These are phyloP conservation scores for Poeciliopsis presidionis DNA, from an alignment of 2,797 vertebrate genomes.

Conservation along the genomic window DNA sequence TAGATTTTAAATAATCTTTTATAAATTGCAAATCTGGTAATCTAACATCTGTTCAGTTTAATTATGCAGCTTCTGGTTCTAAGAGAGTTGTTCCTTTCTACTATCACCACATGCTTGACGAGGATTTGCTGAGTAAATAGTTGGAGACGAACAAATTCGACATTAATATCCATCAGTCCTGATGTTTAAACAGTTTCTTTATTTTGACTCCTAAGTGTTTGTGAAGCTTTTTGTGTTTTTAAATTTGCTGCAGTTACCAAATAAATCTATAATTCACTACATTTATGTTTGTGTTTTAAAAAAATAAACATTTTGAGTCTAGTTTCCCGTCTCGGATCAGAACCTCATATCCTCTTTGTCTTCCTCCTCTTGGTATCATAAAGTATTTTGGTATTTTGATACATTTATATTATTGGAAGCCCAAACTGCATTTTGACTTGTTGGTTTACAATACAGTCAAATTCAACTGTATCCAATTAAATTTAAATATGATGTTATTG, in stretches of 20 bases:
- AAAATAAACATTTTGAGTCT: too few relatives aligned
- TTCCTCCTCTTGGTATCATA: too few relatives aligned
- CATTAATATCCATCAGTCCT: too few relatives aligned
- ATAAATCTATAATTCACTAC: too few relatives aligned
- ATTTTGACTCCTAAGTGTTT: too few relatives aligned
- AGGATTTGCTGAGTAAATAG: not conserved
- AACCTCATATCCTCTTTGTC: too few relatives aligned
- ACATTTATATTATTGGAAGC: not conserved
- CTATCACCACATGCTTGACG: not conserved
- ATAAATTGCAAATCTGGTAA: not conserved
- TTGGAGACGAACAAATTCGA: not conserved
- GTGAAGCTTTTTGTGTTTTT: too few relatives aligned
- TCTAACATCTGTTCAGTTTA: not conserved
- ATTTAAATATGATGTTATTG: not conserved
- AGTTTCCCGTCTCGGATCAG: too few relatives aligned
- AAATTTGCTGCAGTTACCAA: too few relatives aligned
- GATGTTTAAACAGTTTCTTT: too few relatives aligned
- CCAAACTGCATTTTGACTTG: not conserved
- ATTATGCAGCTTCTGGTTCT: not conserved
- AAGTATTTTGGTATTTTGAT: not conserved
- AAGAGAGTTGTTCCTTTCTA: not conserved
- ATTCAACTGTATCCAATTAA: not conserved
- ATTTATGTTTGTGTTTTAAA: too few relatives aligned
- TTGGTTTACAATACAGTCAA: not conserved
- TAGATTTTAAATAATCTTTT: not conserved